Evolutionary conservation across 2,113 vertebrate genomes (phyloP).

Genomic region (Pseudopipra pipra): DNA sequence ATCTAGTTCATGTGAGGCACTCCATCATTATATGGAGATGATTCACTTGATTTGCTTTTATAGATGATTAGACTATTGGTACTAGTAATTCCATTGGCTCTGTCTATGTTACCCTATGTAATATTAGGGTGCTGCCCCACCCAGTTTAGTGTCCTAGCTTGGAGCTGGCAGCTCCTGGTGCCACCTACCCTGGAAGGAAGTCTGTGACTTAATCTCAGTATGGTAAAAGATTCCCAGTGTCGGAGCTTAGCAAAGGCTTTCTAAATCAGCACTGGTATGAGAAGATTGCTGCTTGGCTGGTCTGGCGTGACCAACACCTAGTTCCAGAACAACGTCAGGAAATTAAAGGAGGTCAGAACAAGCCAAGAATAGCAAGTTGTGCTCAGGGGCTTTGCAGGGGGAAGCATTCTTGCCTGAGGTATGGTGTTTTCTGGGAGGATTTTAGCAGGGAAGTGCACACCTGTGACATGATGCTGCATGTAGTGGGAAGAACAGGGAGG

Average conservation of each 20-base stretch:
- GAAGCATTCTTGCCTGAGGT: constrained; percentile 1
- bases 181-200: constrained; percentile 18
- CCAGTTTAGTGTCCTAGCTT: neutral
- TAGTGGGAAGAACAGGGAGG: neutral
- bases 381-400: neutral
- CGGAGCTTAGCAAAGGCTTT: neutral
- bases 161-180: neutral
- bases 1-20: neutral
- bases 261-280: neutral
- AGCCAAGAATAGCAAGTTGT: constrained; percentile 29
- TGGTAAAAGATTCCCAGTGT: neutral
- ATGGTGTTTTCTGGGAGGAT: neutral
- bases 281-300: constrained; percentile 12
- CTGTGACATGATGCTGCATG: neutral
- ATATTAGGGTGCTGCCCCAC: neutral
- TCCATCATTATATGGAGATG: neutral
- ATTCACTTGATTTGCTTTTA: constrained; percentile 46
- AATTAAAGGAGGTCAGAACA: constrained; percentile 51
- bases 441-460: neutral
- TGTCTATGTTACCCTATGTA: neutral
- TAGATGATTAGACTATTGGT: constrained; percentile 22
- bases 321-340: constrained; percentile 47
- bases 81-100: neutral
- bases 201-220: constrained; percentile 6
- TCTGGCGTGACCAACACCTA: constrained; percentile 30